These are phyloP conservation scores for Zapus hudsonius DNA, from an alignment of 2,113 vertebrate genomes.

Conservation along the genomic window DNA sequence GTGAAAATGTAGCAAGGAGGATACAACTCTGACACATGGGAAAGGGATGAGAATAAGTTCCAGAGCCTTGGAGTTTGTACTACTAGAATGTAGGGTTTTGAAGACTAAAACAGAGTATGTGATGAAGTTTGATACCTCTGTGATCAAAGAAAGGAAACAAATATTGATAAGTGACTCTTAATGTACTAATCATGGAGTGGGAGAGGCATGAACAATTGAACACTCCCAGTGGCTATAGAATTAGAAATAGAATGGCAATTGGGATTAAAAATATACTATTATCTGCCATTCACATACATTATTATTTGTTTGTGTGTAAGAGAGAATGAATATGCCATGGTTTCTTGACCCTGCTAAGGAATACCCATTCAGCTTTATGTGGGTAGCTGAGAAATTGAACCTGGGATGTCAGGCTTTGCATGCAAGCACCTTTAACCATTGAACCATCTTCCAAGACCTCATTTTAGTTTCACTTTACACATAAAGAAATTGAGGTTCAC, in stretches of 20 bases:
- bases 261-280: neutral
- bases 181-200: neutral
- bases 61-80: neutral
- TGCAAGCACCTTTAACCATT: no score
- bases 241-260: neutral
- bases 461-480: slow-evolving; percentile 38
- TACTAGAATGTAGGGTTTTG: neutral
- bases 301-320: no score
- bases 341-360: no score
- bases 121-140: neutral
- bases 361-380: no score
- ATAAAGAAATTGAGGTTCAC: slow-evolving; percentile 23
- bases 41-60: slow-evolving; percentile 31
- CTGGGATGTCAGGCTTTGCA: no score
- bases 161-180: neutral
- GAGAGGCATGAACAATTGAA: neutral
- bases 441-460: neutral
- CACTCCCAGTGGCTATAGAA: neutral
- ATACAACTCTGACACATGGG: neutral
- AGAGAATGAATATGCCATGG: no score
- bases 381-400: no score
- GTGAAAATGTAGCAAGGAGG: neutral
- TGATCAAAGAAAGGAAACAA: slow-evolving; percentile 18
- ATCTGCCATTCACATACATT: neutral
- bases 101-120: neutral